phyloP scores from a whole-genome alignment of 2,888 invertebrate species.

The Hydrotaea cyrtoneurina region DNA sequence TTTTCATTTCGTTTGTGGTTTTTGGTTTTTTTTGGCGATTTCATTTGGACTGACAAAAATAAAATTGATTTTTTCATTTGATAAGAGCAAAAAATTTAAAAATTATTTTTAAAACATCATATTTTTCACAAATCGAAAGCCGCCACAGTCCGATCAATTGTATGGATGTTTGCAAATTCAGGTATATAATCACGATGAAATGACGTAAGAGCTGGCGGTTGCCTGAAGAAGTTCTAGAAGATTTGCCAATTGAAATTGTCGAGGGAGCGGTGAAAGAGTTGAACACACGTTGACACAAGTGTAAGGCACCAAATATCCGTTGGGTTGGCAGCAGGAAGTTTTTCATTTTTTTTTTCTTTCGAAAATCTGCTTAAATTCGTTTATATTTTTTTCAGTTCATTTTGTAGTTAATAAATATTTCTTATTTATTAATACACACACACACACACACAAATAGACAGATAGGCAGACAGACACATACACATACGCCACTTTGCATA shows the following conservation, averaged over 20 bases:
- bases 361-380: too few species aligned
- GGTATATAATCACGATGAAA: conserved; percentile 20
- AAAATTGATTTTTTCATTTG: not conserved
- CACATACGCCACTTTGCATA: conserved; percentile 9
- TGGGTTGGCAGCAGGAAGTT: not conserved
- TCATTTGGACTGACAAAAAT: not conserved
- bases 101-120: not conserved
- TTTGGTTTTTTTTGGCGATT: not conserved
- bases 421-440: conserved; percentile 12
- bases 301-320: conserved; percentile 14
- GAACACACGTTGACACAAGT: not conserved
- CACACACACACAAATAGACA: not conserved
- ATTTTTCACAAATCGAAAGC: conserved; percentile 20
- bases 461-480: not conserved
- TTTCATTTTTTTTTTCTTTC: not conserved
- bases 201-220: conserved; percentile 53
- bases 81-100: conserved; percentile 7
- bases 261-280: not conserved
- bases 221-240: conserved; percentile 43
- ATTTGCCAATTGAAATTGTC: conserved; percentile 14
- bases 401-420: not conserved
- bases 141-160: not conserved
- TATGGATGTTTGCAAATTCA: not conserved
- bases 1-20: not conserved
- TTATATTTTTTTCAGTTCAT: too few species aligned